A percentile compares a stretch with the other conserved stretches of the same genome.
Conservation (phyloP, 1,140 invertebrate species). For the Centruroides vittatus region DNA sequence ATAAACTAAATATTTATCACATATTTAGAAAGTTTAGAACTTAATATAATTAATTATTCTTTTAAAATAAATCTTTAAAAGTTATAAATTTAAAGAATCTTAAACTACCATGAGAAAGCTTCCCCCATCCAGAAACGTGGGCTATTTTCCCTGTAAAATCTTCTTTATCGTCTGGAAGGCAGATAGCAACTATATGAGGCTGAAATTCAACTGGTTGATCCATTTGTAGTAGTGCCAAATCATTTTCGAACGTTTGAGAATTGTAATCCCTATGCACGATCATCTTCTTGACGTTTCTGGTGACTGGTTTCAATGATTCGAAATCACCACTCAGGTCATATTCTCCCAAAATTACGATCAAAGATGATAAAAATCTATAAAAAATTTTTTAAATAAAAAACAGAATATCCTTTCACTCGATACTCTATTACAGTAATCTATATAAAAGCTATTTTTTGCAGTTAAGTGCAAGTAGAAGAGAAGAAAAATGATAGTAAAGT, state of each 20-base stretch:
- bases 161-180: constrained; percentile 48
- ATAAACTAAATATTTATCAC: too few species aligned
- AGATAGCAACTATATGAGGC: constrained; percentile 80
- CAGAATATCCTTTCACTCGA: too few species aligned
- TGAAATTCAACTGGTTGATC: constrained; percentile 68
- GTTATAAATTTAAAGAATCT: too few species aligned
- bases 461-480: too few species aligned
- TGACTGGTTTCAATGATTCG: constrained; percentile 56
- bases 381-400: too few species aligned
- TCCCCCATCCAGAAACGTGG: constrained; percentile 22
- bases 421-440: too few species aligned
- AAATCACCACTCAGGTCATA: constrained; percentile 70
- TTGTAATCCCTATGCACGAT: constrained; percentile 63
- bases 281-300: constrained; percentile 68
- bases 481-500: too few species aligned
- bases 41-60: too few species aligned
- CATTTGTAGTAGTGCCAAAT: constrained; percentile 50
- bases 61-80: too few species aligned
- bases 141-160: constrained; percentile 17
- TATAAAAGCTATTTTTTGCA: too few species aligned
- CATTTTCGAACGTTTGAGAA: constrained; percentile 45
- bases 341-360: constrained; percentile 82
- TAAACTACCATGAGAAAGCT: constrained; percentile 15
- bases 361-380: constrained; percentile 58
- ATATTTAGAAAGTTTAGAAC: too few species aligned